A percentile compares a stretch with the other conserved stretches of the same genome.
phyloP scores from a whole-genome alignment of 1,140 invertebrate genomes.

The Drusus annulatus region DNA sequence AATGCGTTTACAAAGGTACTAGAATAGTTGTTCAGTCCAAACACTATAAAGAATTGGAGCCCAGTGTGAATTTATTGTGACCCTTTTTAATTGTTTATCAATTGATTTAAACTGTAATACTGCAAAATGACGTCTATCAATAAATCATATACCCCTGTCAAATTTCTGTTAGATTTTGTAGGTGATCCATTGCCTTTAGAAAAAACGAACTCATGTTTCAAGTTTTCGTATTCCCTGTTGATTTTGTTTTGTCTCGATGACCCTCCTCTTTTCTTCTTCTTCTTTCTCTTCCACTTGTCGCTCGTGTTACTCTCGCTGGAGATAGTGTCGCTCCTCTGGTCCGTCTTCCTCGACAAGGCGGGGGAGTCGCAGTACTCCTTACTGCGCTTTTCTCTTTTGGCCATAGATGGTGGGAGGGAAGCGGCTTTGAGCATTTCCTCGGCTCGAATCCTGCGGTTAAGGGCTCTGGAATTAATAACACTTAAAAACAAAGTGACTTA shows the following conservation, averaged over 20 bases:
- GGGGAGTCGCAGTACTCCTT: conserved; percentile 59
- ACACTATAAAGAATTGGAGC: no score
- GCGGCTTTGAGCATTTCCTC: conserved; percentile 78
- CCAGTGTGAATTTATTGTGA: no score
- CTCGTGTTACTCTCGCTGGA: conserved; percentile 60
- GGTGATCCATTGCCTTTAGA: conserved; percentile 19
- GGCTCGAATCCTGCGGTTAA: conserved; percentile 78
- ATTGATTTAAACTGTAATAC: no score
- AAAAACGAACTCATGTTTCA: conserved; percentile 35
- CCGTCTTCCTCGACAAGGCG: conserved; percentile 61
- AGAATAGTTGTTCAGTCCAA: no score
- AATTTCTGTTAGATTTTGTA: conserved; percentile 24
- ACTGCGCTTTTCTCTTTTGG: conserved; percentile 72
- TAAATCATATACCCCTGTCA: not conserved
- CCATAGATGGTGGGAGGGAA: conserved; percentile 80
- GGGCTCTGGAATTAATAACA: conserved; percentile 67
- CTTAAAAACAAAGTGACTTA: not conserved
- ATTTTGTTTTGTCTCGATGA: conserved; percentile 22
- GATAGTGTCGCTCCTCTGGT: conserved; percentile 62
- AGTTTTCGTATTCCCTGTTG: conserved; percentile 42
- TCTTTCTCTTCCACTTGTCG: conserved; percentile 63
- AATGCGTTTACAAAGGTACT: no score
- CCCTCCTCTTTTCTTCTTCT: conserved; percentile 53
- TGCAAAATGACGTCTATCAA: not conserved
- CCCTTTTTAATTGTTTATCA: no score